phyloP scores from a whole-genome alignment of 1,140 invertebrate genomes.

The Bacillus rossius region DNA sequence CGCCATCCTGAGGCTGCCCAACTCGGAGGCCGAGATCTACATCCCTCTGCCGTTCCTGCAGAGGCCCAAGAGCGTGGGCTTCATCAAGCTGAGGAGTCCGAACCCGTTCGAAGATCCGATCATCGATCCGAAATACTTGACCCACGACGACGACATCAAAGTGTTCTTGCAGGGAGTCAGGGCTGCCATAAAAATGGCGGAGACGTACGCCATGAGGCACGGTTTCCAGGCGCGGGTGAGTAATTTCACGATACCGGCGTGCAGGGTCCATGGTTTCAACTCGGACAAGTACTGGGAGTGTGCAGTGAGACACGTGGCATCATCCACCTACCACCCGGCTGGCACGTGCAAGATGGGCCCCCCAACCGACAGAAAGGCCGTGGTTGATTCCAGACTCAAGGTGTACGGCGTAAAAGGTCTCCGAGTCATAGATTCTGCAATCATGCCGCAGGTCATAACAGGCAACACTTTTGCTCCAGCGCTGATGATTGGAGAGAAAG shows the following conservation, averaged over 20 bases:
- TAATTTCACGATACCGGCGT: conserved; percentile 24
- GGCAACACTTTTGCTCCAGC: conserved; percentile 46
- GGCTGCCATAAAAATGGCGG: background rate
- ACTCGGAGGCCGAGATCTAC: conserved; percentile 22
- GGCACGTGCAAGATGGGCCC: conserved; percentile 42
- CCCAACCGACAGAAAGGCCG: conserved; percentile 14
- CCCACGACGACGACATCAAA: conserved; percentile 69
- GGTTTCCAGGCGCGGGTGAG: background rate
- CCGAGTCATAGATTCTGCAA: conserved; percentile 29
- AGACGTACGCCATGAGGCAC: background rate
- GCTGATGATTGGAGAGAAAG: conserved; percentile 55
- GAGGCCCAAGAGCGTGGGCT: conserved; percentile 54
- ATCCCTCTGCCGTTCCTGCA: conserved; percentile 58
- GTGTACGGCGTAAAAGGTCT: conserved; percentile 31
- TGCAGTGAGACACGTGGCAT: conserved; percentile 21
- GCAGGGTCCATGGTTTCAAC: conserved; percentile 21
- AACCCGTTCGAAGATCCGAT: conserved; percentile 78
- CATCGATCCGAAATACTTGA: conserved; percentile 90
- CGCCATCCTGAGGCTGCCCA: background rate
- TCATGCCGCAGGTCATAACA: conserved; percentile 24
- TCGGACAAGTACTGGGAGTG: conserved; percentile 29
- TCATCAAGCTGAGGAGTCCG: conserved; percentile 45
- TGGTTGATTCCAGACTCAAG: conserved; percentile 26
- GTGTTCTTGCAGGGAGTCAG: conserved; percentile 54
- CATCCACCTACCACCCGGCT: conserved; percentile 14